Conservation (phyloP, 2,888 invertebrate species). For the Clitarchus hookeri region DNA sequence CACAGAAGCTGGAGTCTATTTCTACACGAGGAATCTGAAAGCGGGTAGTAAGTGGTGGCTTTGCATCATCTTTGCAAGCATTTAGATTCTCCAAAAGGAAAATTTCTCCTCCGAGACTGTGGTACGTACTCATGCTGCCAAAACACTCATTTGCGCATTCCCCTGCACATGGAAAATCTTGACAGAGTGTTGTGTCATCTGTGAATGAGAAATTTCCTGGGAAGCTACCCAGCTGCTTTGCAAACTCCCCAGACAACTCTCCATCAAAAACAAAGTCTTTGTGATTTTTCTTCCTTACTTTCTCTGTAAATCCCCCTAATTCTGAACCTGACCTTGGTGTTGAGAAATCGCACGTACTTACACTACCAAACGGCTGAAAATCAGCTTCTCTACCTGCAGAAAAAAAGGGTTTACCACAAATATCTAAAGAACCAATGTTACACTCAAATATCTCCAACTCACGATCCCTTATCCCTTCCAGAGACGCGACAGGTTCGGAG, state of each 20-base stretch:
- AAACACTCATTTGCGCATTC: conserved; percentile 16
- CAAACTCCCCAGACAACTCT: neutral
- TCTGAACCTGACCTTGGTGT: neutral
- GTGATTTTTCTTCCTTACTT: neutral
- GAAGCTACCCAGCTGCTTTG: neutral
- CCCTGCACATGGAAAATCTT: neutral
- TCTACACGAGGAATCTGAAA: conserved; percentile 17
- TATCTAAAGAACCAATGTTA: neutral
- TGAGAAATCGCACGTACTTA: neutral
- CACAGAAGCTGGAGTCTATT: conserved; percentile 18
- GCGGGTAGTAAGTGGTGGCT: neutral
- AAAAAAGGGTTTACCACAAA: neutral
- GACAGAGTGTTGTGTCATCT: neutral
- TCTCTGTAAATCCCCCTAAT: neutral
- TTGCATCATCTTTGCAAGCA: neutral
- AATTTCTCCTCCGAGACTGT: neutral
- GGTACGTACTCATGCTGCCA: conserved; percentile 14
- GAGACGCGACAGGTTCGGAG: neutral
- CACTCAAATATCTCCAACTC: conserved; percentile 1
- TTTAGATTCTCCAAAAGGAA: neutral
- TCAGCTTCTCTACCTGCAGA: neutral
- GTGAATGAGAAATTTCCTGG: conserved; percentile 16
- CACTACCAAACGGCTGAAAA: neutral
- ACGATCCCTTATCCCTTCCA: neutral
- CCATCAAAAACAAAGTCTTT: neutral